A percentile compares a stretch with the other conserved stretches of the same genome.
phyloP scores from a whole-genome alignment of 2,888 invertebrate genomes.

The Synanthedon formicaeformis region DNA sequence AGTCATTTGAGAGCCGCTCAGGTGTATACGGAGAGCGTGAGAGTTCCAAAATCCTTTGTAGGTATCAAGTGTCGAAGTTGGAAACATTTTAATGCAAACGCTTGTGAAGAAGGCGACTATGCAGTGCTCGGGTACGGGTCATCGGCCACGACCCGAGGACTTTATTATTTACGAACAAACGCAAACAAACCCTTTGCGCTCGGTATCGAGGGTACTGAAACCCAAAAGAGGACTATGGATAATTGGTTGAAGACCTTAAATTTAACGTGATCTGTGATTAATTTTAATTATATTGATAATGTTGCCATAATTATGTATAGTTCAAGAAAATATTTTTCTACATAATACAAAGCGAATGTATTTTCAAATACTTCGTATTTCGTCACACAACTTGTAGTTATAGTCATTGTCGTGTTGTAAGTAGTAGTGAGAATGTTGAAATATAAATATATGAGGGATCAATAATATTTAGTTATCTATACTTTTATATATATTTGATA shows the following conservation, averaged over 20 bases:
- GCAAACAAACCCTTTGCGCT: slow-evolving; percentile 45
- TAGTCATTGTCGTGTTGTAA: too few relatives aligned
- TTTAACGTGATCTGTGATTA: slow-evolving; percentile 16
- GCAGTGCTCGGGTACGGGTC: slow-evolving; percentile 61
- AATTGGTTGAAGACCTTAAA: slow-evolving; percentile 32
- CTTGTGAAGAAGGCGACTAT: slow-evolving; percentile 39
- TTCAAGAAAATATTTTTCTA: too few relatives aligned
- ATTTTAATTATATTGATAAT: slow-evolving; percentile 7
- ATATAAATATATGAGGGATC: too few relatives aligned
- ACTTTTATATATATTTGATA: too few relatives aligned
- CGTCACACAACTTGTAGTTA: too few relatives aligned
- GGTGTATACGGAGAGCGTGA: slow-evolving; percentile 54
- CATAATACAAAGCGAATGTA: too few relatives aligned
- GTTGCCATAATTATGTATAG: not conserved
- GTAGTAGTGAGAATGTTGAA: too few relatives aligned
- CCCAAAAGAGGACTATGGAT: slow-evolving; percentile 16
- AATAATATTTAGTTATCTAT: too few relatives aligned
- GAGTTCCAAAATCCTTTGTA: slow-evolving; percentile 47
- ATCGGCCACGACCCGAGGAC: slow-evolving; percentile 44
- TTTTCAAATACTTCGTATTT: too few relatives aligned
- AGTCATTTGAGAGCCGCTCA: slow-evolving; percentile 59
- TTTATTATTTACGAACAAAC: slow-evolving; percentile 53
- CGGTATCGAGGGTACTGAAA: slow-evolving; percentile 49
- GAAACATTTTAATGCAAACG: slow-evolving; percentile 44
- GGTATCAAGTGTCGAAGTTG: slow-evolving; percentile 47